These are phyloP conservation scores for Scrobipalpa costella DNA, from an alignment of 2,888 invertebrate species.

Conservation along the genomic window DNA sequence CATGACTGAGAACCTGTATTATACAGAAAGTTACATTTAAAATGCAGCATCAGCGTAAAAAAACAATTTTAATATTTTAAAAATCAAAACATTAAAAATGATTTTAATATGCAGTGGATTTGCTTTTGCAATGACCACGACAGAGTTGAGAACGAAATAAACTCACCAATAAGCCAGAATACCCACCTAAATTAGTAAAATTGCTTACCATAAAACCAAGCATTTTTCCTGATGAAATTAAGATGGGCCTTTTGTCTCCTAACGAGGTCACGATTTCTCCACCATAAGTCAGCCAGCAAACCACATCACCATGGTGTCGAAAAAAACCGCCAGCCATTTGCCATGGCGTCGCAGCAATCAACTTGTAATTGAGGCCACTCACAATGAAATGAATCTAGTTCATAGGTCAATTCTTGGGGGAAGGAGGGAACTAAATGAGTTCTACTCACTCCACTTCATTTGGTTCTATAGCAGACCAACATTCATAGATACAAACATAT, in stretches of 20 bases:
- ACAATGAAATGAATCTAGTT: constrained; percentile 15
- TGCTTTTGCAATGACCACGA: too few relatives aligned
- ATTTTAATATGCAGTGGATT: too few relatives aligned
- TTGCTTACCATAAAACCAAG: not conserved
- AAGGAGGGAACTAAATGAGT: not conserved
- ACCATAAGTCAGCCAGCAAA: constrained; percentile 10
- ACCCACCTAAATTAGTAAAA: constrained; percentile 4
- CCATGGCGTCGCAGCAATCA: constrained; percentile 4
- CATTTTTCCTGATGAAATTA: constrained; percentile 6
- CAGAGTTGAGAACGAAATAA: too few relatives aligned
- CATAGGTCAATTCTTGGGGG: constrained; percentile 14
- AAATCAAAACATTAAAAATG: too few relatives aligned
- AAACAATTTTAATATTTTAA: too few relatives aligned
- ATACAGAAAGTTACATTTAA: too few relatives aligned
- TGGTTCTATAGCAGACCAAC: not conserved
- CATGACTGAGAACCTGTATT: too few relatives aligned
- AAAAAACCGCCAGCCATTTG: not conserved
- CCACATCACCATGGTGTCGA: constrained; percentile 7
- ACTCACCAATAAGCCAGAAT: too few relatives aligned
- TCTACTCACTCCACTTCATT: not conserved
- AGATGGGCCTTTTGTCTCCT: constrained; percentile 10
- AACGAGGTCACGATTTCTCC: constrained; percentile 14
- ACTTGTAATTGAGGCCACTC: constrained; percentile 15
- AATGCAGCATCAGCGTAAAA: too few relatives aligned
- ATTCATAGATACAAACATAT: not conserved